Conservation (phyloP, 2,888 invertebrate genomes). For the Sussaba pulchella region DNA sequence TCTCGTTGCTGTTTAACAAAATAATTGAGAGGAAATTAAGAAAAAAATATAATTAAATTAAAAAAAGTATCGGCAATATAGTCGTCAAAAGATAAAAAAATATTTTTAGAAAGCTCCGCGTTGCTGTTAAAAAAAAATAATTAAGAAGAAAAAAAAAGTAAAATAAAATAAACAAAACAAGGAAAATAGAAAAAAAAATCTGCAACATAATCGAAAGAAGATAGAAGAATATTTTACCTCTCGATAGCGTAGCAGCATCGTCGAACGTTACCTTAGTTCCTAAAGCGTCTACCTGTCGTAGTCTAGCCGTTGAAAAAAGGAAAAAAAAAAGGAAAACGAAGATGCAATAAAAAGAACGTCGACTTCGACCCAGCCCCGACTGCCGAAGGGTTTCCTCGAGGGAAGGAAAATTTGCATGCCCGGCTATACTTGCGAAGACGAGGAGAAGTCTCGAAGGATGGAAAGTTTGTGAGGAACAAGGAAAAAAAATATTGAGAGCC, state of each 20-base stretch:
- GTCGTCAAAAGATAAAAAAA: too few species aligned
- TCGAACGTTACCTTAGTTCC: background rate
- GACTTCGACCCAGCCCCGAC: background rate
- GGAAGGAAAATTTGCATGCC: conserved; percentile 34
- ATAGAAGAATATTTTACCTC: background rate
- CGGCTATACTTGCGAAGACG: background rate
- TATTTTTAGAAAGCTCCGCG: too few species aligned
- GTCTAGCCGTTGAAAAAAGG: too few species aligned
- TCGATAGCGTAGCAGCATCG: background rate
- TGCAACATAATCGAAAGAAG: too few species aligned
- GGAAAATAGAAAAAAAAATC: too few species aligned
- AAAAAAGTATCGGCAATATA: too few species aligned
- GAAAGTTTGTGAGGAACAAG: background rate
- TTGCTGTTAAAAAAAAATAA: too few species aligned
- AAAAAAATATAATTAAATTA: too few species aligned
- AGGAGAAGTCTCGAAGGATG: background rate
- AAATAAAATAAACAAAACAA: too few species aligned
- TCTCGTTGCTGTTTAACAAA: background rate
- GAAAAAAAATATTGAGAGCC: conserved; percentile 9
- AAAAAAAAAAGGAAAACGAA: conserved; percentile 5
- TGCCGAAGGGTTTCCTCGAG: conserved; percentile 5
- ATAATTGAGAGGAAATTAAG: too few species aligned
- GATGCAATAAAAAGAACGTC: background rate
- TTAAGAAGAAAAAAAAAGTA: too few species aligned
- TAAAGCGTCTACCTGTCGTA: background rate